phyloP scores from a whole-genome alignment of 2,888 invertebrate species.

The Cheilosia scutellata region DNA sequence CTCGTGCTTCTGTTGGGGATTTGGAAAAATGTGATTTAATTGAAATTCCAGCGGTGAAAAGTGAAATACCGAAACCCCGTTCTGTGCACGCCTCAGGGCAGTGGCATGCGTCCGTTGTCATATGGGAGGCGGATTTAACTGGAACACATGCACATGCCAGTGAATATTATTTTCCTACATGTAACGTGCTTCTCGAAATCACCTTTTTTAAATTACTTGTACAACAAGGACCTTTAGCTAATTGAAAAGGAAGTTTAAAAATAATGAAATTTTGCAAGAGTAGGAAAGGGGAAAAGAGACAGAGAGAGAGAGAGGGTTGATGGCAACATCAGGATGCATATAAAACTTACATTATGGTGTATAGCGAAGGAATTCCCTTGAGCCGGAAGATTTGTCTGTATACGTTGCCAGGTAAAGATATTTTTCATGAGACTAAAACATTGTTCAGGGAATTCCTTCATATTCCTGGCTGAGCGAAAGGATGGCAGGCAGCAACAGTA shows the following conservation, averaged over 20 bases:
- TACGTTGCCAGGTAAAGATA: background rate
- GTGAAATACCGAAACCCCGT: conserved; percentile 31
- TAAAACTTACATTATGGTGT: background rate
- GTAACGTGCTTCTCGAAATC: conserved; percentile 1
- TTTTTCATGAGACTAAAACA: conserved; percentile 13
- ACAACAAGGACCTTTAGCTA: conserved; percentile 36
- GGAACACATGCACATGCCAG: conserved; percentile 12
- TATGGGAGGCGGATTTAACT: conserved; percentile 26
- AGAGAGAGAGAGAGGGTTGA: background rate
- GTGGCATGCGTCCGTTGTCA: conserved; percentile 2
- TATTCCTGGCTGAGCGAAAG: background rate
- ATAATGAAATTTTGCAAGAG: conserved; percentile 33
- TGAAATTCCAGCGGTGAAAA: conserved; percentile 70
- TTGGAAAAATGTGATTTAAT: conserved; percentile 58
- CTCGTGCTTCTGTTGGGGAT: background rate
- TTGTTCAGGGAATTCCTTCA: conserved; percentile 29
- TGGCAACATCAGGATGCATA: conserved; percentile 6
- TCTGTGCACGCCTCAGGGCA: conserved; percentile 16
- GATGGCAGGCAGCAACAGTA: background rate
- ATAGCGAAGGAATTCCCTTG: conserved; percentile 17
- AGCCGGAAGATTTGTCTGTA: conserved; percentile 22
- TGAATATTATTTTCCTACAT: background rate
- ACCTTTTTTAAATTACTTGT: conserved; percentile 36
- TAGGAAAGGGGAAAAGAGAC: background rate
- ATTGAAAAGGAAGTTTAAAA: conserved; percentile 62